phyloP scores from a whole-genome alignment of 2,888 invertebrate genomes.

The Idaea dimidiata region DNA sequence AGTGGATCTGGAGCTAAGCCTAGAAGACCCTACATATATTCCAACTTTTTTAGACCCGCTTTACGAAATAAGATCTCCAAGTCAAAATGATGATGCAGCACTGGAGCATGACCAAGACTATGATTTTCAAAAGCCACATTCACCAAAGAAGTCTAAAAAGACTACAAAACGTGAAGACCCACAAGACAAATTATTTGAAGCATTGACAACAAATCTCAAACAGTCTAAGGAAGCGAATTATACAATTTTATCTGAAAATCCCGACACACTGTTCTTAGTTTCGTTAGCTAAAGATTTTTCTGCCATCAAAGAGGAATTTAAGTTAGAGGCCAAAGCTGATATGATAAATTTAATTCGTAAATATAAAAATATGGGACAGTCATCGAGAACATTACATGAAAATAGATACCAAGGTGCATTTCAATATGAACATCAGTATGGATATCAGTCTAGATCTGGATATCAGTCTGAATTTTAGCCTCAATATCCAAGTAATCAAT shows the following conservation, averaged over 20 bases:
- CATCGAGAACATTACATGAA: not conserved
- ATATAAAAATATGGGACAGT: constrained; percentile 11
- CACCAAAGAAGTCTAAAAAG: constrained; percentile 8
- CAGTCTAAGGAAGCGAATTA: not conserved
- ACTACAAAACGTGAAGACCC: constrained; percentile 3
- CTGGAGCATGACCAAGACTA: constrained; percentile 8
- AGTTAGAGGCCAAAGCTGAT: constrained; percentile 15
- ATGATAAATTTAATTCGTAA: constrained; percentile 17
- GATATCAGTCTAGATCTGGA: constrained; percentile 3
- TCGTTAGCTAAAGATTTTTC: constrained; percentile 5
- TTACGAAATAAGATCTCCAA: constrained; percentile 12
- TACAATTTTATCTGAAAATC: constrained; percentile 3
- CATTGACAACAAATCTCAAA: constrained; percentile 1
- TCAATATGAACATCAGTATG: constrained; percentile 7
- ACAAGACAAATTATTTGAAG: constrained; percentile 10
- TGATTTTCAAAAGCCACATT: constrained; percentile 10
- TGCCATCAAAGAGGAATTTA: constrained; percentile 8
- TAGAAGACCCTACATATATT: constrained; percentile 13
- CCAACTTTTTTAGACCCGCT: constrained; percentile 14
- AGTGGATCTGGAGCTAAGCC: constrained; percentile 13
- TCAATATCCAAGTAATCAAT: constrained; percentile 12
- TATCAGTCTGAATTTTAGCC: constrained; percentile 3
- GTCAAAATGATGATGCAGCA: constrained; percentile 12
- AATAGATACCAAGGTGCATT: not conserved
- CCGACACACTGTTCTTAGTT: constrained; percentile 5